Conservation (phyloP, 2,888 invertebrate genomes). For the Belgica antarctica region DNA sequence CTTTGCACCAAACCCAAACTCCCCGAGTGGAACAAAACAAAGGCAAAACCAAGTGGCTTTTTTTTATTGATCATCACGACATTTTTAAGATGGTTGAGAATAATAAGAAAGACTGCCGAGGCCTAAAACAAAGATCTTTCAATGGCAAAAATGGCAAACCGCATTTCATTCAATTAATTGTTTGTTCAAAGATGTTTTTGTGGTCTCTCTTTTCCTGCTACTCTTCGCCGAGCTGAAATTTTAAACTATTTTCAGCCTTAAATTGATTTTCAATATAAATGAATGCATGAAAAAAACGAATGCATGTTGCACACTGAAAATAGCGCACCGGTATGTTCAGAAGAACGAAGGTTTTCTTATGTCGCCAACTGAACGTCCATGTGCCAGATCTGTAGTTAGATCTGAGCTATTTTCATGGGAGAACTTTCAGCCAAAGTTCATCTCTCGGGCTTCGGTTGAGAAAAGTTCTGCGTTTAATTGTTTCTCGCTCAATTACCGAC, state of each 20-base stretch:
- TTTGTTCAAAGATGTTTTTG: not conserved
- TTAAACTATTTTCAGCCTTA: slow-evolving; percentile 35
- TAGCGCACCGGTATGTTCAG: not conserved
- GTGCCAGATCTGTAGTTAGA: not conserved
- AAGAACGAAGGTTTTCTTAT: not conserved
- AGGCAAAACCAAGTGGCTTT: slow-evolving; percentile 38
- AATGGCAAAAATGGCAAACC: not conserved
- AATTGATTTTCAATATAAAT: slow-evolving; percentile 19
- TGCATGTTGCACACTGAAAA: not conserved
- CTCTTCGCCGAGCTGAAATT: not conserved
- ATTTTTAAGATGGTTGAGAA: not conserved
- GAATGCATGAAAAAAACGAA: slow-evolving; percentile 6
- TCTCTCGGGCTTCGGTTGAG: not conserved
- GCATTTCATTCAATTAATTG: slow-evolving; percentile 3
- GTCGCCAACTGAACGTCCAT: not conserved
- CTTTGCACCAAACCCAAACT: not conserved
- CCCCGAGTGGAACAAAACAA: not conserved
- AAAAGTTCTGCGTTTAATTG: not conserved
- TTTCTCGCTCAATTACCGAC: not conserved
- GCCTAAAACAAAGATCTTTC: not conserved
- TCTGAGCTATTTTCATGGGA: not conserved
- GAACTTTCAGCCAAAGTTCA: not conserved
- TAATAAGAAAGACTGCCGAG: slow-evolving; percentile 18
- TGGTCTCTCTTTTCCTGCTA: not conserved
- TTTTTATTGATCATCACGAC: slow-evolving; percentile 13